Evolutionary conservation across 2,113 vertebrate genomes (phyloP).

Genomic region (Scartelaos histophorus): DNA sequence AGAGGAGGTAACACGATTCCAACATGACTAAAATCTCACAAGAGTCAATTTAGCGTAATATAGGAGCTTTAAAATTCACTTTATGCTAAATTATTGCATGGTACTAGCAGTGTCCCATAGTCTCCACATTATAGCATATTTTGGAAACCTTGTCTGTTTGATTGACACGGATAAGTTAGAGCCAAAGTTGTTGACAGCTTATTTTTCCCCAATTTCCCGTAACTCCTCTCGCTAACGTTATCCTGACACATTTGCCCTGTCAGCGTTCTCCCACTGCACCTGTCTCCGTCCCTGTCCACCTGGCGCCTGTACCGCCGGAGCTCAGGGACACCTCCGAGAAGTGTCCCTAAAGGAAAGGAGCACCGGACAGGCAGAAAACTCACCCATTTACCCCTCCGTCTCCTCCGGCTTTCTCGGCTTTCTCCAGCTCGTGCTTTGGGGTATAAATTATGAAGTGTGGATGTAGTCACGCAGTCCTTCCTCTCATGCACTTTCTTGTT

Average conservation of each 20-base stretch:
- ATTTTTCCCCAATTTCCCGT: background rate
- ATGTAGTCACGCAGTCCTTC: constrained; percentile 53
- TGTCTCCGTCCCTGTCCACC: constrained; percentile 17
- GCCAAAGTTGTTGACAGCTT: background rate
- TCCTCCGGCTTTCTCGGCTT: constrained; percentile 27
- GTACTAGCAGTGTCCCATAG: too few relatives aligned
- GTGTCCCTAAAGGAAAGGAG: constrained; percentile 21
- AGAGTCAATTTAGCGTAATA: too few relatives aligned
- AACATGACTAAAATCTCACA: too few relatives aligned
- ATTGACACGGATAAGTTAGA: background rate
- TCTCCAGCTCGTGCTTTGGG: constrained; percentile 61
- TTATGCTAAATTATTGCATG: too few relatives aligned
- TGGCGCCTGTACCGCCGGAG: constrained; percentile 9
- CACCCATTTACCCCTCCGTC: constrained; percentile 60
- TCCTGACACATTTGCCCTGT: background rate
- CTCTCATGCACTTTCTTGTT: constrained; percentile 9
- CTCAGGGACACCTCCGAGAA: constrained; percentile 28
- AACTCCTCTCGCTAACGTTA: background rate
- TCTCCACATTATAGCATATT: too few relatives aligned
- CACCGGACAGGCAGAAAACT: constrained; percentile 53
- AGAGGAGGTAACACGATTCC: too few relatives aligned
- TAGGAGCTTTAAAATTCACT: too few relatives aligned
- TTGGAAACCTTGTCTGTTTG: background rate
- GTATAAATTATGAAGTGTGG: constrained; percentile 72
- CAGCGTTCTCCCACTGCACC: background rate